Conservation (phyloP, 1,140 invertebrate genomes). For the Scaptomyza graminum region DNA sequence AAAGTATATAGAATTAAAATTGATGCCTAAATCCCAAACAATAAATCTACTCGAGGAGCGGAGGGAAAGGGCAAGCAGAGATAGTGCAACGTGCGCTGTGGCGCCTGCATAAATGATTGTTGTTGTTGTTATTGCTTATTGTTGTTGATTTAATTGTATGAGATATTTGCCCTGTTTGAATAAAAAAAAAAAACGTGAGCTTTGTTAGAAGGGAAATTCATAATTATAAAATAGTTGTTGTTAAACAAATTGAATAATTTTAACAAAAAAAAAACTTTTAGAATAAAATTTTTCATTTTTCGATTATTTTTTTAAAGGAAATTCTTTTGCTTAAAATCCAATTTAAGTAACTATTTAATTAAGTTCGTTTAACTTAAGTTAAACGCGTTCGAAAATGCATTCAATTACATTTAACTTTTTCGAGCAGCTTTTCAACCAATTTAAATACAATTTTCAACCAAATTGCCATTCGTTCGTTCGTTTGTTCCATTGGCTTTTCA, state of each 20-base stretch:
- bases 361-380: too few species aligned
- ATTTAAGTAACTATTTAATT: too few species aligned
- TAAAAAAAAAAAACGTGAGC: constrained; percentile 26
- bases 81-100: constrained; percentile 44
- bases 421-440: neutral
- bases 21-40: constrained; percentile 55
- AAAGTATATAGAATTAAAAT: constrained; percentile 75
- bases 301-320: too few species aligned
- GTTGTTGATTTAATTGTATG: constrained; percentile 33
- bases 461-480: neutral
- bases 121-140: constrained; percentile 13
- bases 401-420: neutral
- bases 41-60: neutral
- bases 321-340: too few species aligned
- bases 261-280: too few species aligned
- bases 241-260: too few species aligned
- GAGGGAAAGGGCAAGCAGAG: neutral
- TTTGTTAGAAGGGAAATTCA: too few species aligned
- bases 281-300: too few species aligned
- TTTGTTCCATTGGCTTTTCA: constrained; percentile 26
- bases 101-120: constrained; percentile 60
- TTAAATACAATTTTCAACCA: neutral
- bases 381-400: neutral
- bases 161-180: constrained; percentile 52
- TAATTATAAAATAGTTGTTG: too few species aligned